phyloP scores from a whole-genome alignment of 2,113 vertebrate genomes.

The Misgurnus mizolepis region DNA sequence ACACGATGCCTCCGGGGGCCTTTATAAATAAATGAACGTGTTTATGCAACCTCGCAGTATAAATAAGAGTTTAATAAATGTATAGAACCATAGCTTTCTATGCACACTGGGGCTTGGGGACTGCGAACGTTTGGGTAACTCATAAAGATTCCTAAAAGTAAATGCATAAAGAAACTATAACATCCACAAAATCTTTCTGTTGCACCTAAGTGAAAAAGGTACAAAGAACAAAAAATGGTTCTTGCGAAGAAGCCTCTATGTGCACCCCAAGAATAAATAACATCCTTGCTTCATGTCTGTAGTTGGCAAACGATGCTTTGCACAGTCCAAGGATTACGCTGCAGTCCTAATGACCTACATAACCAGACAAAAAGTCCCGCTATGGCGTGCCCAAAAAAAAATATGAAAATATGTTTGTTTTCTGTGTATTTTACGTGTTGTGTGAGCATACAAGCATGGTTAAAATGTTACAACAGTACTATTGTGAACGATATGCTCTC shows the following conservation, averaged over 20 bases:
- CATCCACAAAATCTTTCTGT: no score
- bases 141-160: no score
- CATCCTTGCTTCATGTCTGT: not conserved
- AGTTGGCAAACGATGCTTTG: not conserved
- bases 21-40: not conserved
- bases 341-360: slow-evolving; percentile 76
- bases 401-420: no score
- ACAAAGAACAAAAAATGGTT: no score
- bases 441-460: no score
- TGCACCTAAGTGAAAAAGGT: no score
- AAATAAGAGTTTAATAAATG: slow-evolving; percentile 9
- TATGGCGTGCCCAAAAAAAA: slow-evolving; percentile 3
- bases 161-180: no score
- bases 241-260: no score
- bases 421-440: no score
- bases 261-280: not conserved
- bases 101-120: no score
- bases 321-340: slow-evolving; percentile 61
- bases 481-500: not conserved
- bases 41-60: not conserved
- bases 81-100: not conserved
- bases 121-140: no score
- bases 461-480: no score
- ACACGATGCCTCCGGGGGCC: not conserved
- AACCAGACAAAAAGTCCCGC: slow-evolving; percentile 48